Conservation (phyloP, 2,888 invertebrate species). For the Campoplex nolae region DNA sequence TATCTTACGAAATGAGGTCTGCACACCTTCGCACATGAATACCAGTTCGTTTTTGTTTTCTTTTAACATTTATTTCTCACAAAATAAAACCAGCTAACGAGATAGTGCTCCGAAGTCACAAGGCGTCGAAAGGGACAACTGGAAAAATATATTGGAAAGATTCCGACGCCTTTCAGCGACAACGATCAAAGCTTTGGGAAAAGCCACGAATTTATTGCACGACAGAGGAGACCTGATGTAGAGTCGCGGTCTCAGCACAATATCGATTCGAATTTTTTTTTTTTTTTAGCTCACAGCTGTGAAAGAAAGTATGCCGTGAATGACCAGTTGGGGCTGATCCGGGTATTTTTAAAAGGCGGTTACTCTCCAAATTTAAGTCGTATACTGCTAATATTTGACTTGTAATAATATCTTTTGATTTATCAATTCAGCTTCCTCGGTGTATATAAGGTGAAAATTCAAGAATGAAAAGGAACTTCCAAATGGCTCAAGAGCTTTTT, state of each 20-base stretch:
- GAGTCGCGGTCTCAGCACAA: constrained; percentile 12
- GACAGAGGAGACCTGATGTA: neutral
- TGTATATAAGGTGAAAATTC: neutral
- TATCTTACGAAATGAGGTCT: neutral
- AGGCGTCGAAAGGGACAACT: constrained; percentile 7
- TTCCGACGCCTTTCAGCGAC: constrained; percentile 38
- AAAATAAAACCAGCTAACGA: constrained; percentile 8
- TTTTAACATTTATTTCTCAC: neutral
- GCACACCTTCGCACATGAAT: neutral
- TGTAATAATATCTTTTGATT: neutral
- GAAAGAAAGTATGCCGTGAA: constrained; percentile 27
- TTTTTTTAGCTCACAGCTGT: constrained; percentile 25
- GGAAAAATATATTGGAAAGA: constrained; percentile 30
- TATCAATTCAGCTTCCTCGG: neutral
- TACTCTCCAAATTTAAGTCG: neutral
- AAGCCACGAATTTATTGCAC: constrained; percentile 59
- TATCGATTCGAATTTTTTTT: constrained; percentile 54
- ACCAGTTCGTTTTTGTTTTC: neutral
- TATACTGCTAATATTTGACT: neutral
- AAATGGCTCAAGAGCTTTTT: neutral
- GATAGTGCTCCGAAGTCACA: neutral
- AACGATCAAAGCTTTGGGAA: constrained; percentile 41
- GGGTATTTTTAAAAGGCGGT: constrained; percentile 4
- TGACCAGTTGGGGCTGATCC: constrained; percentile 2
- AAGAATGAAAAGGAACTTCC: neutral